These are phyloP conservation scores for Drosophila funebris DNA, from an alignment of 1,140 invertebrate genomes.

Conservation along the genomic window DNA sequence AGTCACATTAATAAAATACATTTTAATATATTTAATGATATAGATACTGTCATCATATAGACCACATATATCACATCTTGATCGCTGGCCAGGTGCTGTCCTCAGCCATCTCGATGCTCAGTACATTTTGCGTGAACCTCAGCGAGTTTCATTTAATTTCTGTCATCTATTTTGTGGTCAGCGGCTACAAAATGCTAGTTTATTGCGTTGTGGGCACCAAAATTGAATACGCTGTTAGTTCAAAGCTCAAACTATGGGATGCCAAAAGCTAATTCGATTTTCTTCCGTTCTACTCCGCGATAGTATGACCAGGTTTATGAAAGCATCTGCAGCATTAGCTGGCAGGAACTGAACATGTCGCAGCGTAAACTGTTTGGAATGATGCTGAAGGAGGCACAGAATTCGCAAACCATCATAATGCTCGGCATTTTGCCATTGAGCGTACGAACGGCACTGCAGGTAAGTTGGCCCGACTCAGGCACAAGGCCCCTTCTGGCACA, in stretches of 20 bases:
- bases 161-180: constrained; percentile 48
- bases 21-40: background rate
- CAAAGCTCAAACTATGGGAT: background rate
- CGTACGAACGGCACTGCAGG: constrained; percentile 22
- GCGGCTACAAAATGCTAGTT: constrained; percentile 56
- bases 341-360: constrained; percentile 41
- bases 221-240: constrained; percentile 57
- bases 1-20: background rate
- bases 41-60: constrained; percentile 52
- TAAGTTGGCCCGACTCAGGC: background rate
- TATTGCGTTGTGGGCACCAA: constrained; percentile 66
- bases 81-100: constrained; percentile 54
- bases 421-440: constrained; percentile 35
- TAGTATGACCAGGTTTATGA: constrained; percentile 59
- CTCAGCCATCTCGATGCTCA: constrained; percentile 46
- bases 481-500: background rate
- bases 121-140: constrained; percentile 50
- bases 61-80: constrained; percentile 46
- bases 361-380: constrained; percentile 49
- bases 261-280: background rate
- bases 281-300: background rate
- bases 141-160: constrained; percentile 47
- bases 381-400: constrained; percentile 37
- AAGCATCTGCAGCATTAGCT: constrained; percentile 40
- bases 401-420: constrained; percentile 16